Evolutionary conservation across 2,888 invertebrate species (phyloP).

Genomic region (Lasioglossum leucozonium): DNA sequence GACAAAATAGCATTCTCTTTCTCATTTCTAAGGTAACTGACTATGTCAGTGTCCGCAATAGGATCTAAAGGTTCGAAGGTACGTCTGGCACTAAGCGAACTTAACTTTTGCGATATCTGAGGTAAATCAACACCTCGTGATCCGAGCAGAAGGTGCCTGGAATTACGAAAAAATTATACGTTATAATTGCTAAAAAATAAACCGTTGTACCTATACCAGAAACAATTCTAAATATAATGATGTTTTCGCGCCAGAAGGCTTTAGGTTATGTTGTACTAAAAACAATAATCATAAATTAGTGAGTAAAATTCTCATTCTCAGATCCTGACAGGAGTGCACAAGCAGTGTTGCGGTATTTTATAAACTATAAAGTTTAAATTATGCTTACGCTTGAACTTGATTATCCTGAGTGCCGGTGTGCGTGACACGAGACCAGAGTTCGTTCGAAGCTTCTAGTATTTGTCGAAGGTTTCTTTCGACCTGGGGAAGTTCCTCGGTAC

Average conservation of each 20-base stretch:
- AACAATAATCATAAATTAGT: not conserved
- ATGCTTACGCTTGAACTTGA: slow-evolving; percentile 91
- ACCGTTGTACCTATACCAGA: not conserved
- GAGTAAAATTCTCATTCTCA: not conserved
- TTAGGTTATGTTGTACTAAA: slow-evolving; percentile 41
- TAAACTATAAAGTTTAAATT: not conserved
- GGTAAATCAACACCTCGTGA: slow-evolving; percentile 97
- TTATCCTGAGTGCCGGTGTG: slow-evolving; percentile 95
- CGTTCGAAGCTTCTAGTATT: slow-evolving; percentile 95
- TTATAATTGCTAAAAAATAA: not conserved
- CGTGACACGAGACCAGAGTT: slow-evolving; percentile 94
- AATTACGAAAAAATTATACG: slow-evolving; percentile 35
- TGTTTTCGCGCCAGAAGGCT: slow-evolving; percentile 53
- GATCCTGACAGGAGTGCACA: not conserved
- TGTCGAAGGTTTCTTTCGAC: slow-evolving; percentile 96
- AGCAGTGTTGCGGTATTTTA: not conserved
- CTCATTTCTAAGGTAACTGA: slow-evolving; percentile 96
- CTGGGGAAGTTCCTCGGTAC: slow-evolving; percentile 92
- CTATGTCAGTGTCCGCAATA: slow-evolving; percentile 95
- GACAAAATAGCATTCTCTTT: slow-evolving; percentile 96
- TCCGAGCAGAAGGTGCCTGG: slow-evolving; percentile 94
- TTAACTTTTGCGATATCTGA: slow-evolving; percentile 96
- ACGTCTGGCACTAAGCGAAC: slow-evolving; percentile 93
- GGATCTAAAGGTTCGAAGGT: slow-evolving; percentile 96
- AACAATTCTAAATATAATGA: not conserved